Evolutionary conservation across 2,113 vertebrate genomes (phyloP), one percentile per base, ranked within the genome.

Genomic region (Pterocles burchelli): DNA sequence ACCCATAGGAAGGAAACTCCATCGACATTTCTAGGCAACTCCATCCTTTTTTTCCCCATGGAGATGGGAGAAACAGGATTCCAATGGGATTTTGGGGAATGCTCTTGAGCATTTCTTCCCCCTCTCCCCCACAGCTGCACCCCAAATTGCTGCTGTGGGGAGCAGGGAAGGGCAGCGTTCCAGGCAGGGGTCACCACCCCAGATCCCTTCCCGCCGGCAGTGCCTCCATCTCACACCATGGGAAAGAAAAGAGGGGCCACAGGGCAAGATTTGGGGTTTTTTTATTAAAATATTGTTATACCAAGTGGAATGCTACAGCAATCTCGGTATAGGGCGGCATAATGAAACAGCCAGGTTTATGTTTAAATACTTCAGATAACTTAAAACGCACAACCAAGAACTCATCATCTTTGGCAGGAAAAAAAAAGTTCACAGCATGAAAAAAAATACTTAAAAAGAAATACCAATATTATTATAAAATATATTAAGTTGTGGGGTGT

Each of bases 301-400:
- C 98, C 98, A 97, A 97, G 96, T 96, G 97, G 98, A 98, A 97
- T 98, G 98, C 98, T 97, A 97, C 97, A 98, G 98, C 98, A 98
- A 93, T 97, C 98, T 98, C 95, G 97, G 97, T 97, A 97, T 95
- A 97, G 93, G 97, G 97, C 20, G 95, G 98, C 97, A 70, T 94
- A 98, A 98, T 73, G 82, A 96, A 98, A 98, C 95, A 98, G 97
- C 97, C 98, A 97, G 90, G 96, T 98, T 98, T 97, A 98, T 82
- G 33, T 97, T 98, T 98, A 98, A 98, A 98, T 98, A 98, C 95
- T 98, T 94, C 92, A 81, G 98, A 98, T 98, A 98, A 98, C 97
- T 98, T 98, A 98, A 98, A 97, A 98, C 45, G 96, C 97, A 98
- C 97, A 97, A 97, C 98, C 96, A 81, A 95, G 96, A 97, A 96